Base-by-base conservation (phyloP, 2,113 vertebrate genomes). In the Labeo catla region DNA sequence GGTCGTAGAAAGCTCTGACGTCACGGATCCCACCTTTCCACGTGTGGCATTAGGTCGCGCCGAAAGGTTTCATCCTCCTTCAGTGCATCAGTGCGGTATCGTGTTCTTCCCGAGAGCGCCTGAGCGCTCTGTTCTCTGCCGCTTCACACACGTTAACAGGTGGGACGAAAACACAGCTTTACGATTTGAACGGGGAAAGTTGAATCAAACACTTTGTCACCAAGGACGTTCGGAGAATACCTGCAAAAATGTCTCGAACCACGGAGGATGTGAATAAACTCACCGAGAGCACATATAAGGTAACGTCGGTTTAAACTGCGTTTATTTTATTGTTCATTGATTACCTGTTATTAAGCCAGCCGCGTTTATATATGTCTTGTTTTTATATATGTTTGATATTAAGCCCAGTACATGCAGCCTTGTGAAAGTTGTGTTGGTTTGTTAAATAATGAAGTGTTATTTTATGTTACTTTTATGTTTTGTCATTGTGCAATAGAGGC, bases 211-310 rank as follows among this genome's bases (percentile, higher is more conserved):
- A 81, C 8, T 16, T 54, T 43, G 28, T 84, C 19, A 76, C n/a
- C 54, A 8, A 49, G 39, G 50, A 50, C 43, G 76, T 85, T 83
- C 63, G 86, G 76, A 72, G 50, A 81, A 39, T 28, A 83, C 57
- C 81, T 90, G 90, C 85, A 77, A 87, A 83, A 61, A 99, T 99
- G 98, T 97, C 97, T 84, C 95, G 96, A 91, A 94, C 93, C 87
- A 95, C 96, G 3, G 97, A 98, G 80, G 96, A 96, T 88, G 96
- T 98, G 93, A 97, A 94, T 94, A 97, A 93, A 91, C 95, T 99
- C 82, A 98, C 97, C 8, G 98, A 99, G 89, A 98, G 87, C 92
- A 99, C 97, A 8, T 99, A 97, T 86, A 97, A 95, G 94, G 98
- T 99, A 91, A 92, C 84, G 47, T 72, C 12, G 49, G 8, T 19